These are phyloP conservation scores for Pheosia gnoma DNA, from an alignment of 2,888 invertebrate genomes.

Conservation along the genomic window DNA sequence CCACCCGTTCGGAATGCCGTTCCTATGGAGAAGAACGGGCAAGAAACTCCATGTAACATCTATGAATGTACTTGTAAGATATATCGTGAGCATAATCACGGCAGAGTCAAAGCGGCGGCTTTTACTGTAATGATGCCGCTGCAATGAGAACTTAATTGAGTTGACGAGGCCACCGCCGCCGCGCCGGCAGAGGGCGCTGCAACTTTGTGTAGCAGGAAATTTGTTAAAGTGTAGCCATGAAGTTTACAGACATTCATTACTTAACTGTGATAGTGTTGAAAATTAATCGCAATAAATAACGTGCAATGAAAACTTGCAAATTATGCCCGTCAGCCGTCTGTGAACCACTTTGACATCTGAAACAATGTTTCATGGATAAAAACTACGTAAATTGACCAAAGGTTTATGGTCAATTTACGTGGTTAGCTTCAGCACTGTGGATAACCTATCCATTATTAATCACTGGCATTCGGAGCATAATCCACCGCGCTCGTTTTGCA, in stretches of 20 bases:
- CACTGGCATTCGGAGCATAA: too few species aligned
- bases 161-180: not conserved
- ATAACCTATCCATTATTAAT: too few species aligned
- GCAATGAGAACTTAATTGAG: slow-evolving; percentile 1
- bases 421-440: too few species aligned
- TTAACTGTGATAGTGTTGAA: not conserved
- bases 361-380: too few species aligned
- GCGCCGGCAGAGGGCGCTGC: not conserved
- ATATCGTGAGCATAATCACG: not conserved
- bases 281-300: not conserved
- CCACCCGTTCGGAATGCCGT: too few species aligned
- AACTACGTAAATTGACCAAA: too few species aligned
- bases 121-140: not conserved
- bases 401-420: too few species aligned
- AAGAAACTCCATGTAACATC: too few species aligned
- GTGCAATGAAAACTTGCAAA: not conserved
- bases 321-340: too few species aligned
- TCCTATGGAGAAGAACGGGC: too few species aligned
- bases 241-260: not conserved
- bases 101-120: not conserved
- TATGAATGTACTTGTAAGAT: not conserved
- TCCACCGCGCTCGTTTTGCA: too few species aligned
- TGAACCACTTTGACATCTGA: too few species aligned
- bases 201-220: not conserved
- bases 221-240: not conserved